Conservation (phyloP, 1,140 invertebrate genomes). For the Macrobrachium nipponense region DNA sequence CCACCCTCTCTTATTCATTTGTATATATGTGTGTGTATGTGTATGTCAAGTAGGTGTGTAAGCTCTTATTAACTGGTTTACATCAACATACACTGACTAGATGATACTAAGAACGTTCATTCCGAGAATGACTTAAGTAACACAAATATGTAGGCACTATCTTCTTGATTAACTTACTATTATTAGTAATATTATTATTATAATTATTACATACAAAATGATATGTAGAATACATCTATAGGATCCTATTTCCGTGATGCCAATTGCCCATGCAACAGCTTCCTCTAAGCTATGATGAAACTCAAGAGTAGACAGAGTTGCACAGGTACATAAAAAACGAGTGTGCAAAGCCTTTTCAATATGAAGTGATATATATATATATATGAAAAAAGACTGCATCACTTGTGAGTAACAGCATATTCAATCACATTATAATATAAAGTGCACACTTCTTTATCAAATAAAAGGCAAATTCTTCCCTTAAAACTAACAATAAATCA, state of each 20-base stretch:
- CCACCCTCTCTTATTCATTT: neutral
- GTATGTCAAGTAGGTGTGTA: constrained; percentile 11
- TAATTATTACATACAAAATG: constrained; percentile 41
- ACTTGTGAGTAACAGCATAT: constrained; percentile 26
- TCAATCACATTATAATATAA: constrained; percentile 17
- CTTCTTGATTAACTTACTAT: constrained; percentile 54
- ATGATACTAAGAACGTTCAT: constrained; percentile 24
- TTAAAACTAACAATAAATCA: constrained; percentile 9
- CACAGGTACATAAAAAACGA: too few species aligned
- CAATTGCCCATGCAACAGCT: neutral
- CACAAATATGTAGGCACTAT: constrained; percentile 57
- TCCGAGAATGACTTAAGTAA: constrained; percentile 44
- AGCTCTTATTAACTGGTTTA: constrained; percentile 25
- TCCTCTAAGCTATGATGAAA: too few species aligned
- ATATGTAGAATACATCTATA: constrained; percentile 49
- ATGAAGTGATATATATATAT: neutral
- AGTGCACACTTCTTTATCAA: constrained; percentile 30
- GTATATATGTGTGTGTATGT: neutral
- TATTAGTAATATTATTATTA: constrained; percentile 34
- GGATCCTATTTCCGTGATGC: constrained; percentile 27
- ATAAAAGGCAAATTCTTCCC: constrained; percentile 30
- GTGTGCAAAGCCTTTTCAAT: neutral
- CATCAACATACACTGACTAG: constrained; percentile 35
- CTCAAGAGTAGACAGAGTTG: too few species aligned
- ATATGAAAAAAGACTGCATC: constrained; percentile 22